Evolutionary conservation across 2,797 vertebrate species (phyloP), one percentile per base, ranked within the genome.

Genomic region (Chaetodon trifasciatus): DNA sequence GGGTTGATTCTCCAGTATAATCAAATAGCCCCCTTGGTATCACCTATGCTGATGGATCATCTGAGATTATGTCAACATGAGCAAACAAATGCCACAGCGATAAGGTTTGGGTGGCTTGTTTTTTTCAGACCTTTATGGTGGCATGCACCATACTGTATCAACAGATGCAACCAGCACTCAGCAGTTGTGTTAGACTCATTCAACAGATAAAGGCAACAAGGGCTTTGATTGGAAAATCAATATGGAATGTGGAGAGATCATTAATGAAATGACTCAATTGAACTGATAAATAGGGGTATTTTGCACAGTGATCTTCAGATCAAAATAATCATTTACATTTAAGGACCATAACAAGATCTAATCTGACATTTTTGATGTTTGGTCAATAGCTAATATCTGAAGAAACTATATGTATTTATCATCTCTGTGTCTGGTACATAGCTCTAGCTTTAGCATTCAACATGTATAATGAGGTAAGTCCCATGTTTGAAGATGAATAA

Each of bases 11-110:
- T 61, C 65, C 63, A 78, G 32, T 68, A 46, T 75, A 83, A 86
- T 89, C 67, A 81, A 86, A 90, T 52, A 67, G 46, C 39, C 53
- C 35, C 77, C 79, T 16, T 49, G 50, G 71, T 77, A 66, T 58
- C 69, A 74, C 67, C 60, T 71, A 35, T 73, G 53, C 55, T 74
- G 61, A 76, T 67, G 63, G 61, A 63, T 76, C 44, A 70, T 75
- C 24, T 63, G 9, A 11, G 52, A 76, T 75, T 24, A 7, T 66
- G 60, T 70, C 12, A 70, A 44, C 53, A 76, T 9, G 42, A 74
- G 56, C 39, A 39, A 72, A 62, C 40, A 70, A 16, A 81, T 58
- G 70, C 52, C 74, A 17, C 61, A 17, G 15, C 23, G 52, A 75
- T 28, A 42, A 39, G 67, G 63, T 46, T 56, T 19, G 12, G 21